These are phyloP conservation scores for Girardinus metallicus DNA, from an alignment of 2,797 vertebrate species.

Conservation along the genomic window DNA sequence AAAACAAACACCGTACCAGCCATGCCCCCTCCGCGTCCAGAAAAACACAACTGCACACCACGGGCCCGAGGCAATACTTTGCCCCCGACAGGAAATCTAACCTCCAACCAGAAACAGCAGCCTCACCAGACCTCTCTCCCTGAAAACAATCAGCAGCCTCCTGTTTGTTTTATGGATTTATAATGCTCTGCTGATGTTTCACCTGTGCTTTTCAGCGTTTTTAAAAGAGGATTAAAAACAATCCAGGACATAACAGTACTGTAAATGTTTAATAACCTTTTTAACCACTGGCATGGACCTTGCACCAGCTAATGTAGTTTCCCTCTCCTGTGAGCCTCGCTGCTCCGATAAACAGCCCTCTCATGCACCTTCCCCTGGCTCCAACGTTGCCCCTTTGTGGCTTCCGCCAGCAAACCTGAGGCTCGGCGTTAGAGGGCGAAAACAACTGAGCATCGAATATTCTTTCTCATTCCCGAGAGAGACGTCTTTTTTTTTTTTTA, in stretches of 20 bases:
- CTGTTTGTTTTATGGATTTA: constrained; percentile 18
- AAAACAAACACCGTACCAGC: constrained; percentile 71
- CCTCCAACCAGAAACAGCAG: constrained; percentile 70
- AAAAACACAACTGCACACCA: constrained; percentile 65
- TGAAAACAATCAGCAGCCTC: constrained; percentile 52
- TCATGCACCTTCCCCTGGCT: constrained; percentile 24
- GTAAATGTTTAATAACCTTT: constrained; percentile 69
- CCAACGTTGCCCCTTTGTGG: constrained; percentile 6
- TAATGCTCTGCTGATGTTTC: constrained; percentile 7
- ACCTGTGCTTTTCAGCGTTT: constrained; percentile 2
- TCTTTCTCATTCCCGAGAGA: constrained; percentile 62
- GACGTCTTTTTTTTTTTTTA: neutral
- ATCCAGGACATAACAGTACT: constrained; percentile 36
- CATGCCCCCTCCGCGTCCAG: constrained; percentile 71
- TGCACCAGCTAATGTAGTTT: constrained; percentile 42
- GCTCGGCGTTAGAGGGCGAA: constrained; percentile 36
- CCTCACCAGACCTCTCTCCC: constrained; percentile 46
- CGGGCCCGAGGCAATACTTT: constrained; percentile 63
- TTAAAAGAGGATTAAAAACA: neutral
- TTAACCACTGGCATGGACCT: constrained; percentile 50
- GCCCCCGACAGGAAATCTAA: constrained; percentile 74
- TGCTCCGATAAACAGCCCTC: constrained; percentile 29
- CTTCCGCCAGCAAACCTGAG: constrained; percentile 29
- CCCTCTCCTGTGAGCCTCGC: constrained; percentile 45
- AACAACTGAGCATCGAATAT: constrained; percentile 39